Conservation (phyloP, 1,140 invertebrate species). For the Drosophila nikananu region DNA sequence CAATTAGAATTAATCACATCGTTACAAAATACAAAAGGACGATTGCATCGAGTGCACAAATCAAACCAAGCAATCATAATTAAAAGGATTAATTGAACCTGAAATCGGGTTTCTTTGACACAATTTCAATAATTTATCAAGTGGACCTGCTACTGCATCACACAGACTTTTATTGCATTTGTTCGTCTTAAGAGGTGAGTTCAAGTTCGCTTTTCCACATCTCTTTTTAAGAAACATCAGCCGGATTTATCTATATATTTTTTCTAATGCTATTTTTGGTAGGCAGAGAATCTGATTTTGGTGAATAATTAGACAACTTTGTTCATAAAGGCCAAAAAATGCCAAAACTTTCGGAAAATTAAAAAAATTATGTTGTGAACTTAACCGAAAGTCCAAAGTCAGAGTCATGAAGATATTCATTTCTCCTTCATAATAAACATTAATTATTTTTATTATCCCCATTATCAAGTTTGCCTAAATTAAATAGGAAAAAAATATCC, state of each 20-base stretch:
- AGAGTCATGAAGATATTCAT: too few relatives aligned
- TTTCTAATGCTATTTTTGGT: too few relatives aligned
- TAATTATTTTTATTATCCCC: background rate
- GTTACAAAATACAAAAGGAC: constrained; percentile 19
- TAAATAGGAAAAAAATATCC: background rate
- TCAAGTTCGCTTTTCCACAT: too few relatives aligned
- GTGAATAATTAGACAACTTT: too few relatives aligned
- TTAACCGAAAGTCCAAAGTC: too few relatives aligned
- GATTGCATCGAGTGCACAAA: constrained; percentile 21
- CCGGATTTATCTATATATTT: too few relatives aligned
- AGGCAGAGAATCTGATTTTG: too few relatives aligned
- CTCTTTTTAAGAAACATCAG: too few relatives aligned
- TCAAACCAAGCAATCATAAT: constrained; percentile 28
- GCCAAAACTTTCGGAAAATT: too few relatives aligned
- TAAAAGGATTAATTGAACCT: constrained; percentile 59
- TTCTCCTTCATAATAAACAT: background rate
- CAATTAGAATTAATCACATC: constrained; percentile 59
- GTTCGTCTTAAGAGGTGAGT: constrained; percentile 24
- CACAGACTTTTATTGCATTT: background rate
- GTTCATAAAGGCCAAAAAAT: too few relatives aligned
- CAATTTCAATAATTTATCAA: background rate
- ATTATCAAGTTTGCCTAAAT: background rate
- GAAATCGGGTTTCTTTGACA: constrained; percentile 3
- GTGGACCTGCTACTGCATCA: background rate
- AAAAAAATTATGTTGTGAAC: too few relatives aligned